Conservation (phyloP, 2,888 invertebrate genomes). For the Boloria euphrosyne region DNA sequence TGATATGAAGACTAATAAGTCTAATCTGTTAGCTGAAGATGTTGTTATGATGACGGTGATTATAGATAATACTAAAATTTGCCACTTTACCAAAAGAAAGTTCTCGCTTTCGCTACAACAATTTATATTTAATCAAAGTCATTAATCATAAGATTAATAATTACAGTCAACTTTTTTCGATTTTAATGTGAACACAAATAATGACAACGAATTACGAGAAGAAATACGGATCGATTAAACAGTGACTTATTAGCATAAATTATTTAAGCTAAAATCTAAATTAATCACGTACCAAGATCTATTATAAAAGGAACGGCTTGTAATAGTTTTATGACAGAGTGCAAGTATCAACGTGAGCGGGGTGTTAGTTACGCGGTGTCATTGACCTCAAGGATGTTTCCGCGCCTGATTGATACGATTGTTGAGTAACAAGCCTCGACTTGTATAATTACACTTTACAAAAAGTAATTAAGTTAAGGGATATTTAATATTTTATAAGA, state of each 20-base stretch:
- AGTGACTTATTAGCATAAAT: slow-evolving; percentile 9
- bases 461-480: slow-evolving; percentile 3
- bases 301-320: slow-evolving; percentile 29
- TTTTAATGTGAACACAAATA: too few relatives aligned
- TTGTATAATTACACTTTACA: slow-evolving; percentile 26
- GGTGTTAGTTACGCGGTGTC: slow-evolving; percentile 68
- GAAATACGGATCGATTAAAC: too few relatives aligned
- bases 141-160: too few relatives aligned
- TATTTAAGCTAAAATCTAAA: slow-evolving; percentile 5
- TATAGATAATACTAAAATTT: neutral
- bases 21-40: too few relatives aligned
- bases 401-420: slow-evolving; percentile 43
- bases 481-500: too few relatives aligned
- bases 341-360: slow-evolving; percentile 36
- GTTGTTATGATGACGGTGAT: neutral
- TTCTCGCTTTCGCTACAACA: neutral
- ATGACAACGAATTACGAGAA: too few relatives aligned
- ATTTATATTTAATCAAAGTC: too few relatives aligned
- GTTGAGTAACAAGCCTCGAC: slow-evolving; percentile 35
- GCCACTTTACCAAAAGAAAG: neutral
- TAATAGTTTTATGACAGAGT: slow-evolving; percentile 35
- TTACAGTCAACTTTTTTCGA: too few relatives aligned
- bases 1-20: too few relatives aligned
- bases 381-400: slow-evolving; percentile 58
- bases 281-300: slow-evolving; percentile 27